Evolutionary conservation across 2,113 vertebrate species (phyloP).

Genomic region (Platysternon megacephalum): DNA sequence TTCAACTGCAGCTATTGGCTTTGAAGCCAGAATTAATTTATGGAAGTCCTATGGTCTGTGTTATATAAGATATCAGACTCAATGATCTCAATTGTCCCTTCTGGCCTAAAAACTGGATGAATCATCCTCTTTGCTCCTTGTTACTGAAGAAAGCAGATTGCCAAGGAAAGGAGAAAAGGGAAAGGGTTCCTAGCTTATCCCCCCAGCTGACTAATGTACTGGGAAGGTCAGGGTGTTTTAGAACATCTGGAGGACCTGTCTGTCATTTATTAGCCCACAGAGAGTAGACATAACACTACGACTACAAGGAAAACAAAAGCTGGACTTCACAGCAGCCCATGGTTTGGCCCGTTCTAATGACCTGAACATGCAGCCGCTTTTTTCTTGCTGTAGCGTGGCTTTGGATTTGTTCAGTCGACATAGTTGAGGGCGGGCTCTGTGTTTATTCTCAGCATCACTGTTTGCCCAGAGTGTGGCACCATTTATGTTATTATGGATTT

Average conservation of each 20-base stretch:
- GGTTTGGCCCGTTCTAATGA: not conserved
- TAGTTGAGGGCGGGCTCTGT: not conserved
- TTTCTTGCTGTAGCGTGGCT: not conserved
- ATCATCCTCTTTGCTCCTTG: not conserved
- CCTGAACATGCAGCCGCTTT: not conserved
- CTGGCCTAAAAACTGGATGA: not conserved
- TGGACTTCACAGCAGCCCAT: not conserved
- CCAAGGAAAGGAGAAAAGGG: not conserved
- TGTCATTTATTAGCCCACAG: not conserved
- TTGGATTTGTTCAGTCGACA: not conserved
- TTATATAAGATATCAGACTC: accelerated
- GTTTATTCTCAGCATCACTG: slow-evolving; percentile 5
- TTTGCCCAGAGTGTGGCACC: slow-evolving; percentile 9
- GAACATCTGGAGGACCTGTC: not conserved
- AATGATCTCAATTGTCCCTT: not conserved
- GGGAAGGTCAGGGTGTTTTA: not conserved
- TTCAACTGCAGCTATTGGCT: not conserved
- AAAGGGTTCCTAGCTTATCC: not conserved
- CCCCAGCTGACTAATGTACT: not conserved
- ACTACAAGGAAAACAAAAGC: not conserved
- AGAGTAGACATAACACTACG: not conserved
- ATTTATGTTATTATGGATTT: not conserved
- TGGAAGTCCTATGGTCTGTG: accelerated
- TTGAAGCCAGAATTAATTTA: accelerated
- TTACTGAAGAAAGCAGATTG: not conserved